phyloP scores from a whole-genome alignment of 2,797 vertebrate species.

The Carapus acus region DNA sequence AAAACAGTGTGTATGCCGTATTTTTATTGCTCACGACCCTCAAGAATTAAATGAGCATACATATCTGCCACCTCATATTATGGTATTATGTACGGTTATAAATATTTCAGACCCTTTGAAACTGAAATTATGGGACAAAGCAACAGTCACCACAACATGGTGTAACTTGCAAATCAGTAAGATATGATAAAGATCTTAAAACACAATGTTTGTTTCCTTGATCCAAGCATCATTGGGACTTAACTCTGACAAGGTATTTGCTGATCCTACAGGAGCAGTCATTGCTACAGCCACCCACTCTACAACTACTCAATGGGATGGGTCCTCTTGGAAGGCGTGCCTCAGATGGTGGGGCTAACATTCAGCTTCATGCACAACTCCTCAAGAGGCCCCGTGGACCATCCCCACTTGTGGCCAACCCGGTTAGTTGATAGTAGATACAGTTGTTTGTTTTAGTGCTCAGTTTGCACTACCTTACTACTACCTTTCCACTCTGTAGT shows the following conservation, averaged over 20 bases:
- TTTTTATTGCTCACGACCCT: neutral
- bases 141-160: no score
- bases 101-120: no score
- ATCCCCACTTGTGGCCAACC: conserved; percentile 89
- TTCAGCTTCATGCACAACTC: conserved; percentile 95
- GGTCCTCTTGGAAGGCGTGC: conserved; percentile 92
- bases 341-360: conserved; percentile 95
- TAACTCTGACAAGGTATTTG: neutral
- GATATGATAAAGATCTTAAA: no score
- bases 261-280: conserved; percentile 83
- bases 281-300: conserved; percentile 91
- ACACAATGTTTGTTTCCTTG: no score
- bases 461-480: neutral
- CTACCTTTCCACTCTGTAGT: conserved; percentile 19
- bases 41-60: neutral
- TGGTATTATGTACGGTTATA: no score
- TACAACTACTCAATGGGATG: conserved; percentile 96
- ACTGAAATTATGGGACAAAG: no score
- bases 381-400: conserved; percentile 93
- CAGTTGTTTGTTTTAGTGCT: conserved; percentile 3
- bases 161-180: no score
- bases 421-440: conserved; percentile 78
- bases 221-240: neutral
- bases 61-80: no score
- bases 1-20: no score